These are phyloP conservation scores for Zonitis immaculata DNA, from an alignment of 2,888 invertebrate genomes.

Conservation along the genomic window DNA sequence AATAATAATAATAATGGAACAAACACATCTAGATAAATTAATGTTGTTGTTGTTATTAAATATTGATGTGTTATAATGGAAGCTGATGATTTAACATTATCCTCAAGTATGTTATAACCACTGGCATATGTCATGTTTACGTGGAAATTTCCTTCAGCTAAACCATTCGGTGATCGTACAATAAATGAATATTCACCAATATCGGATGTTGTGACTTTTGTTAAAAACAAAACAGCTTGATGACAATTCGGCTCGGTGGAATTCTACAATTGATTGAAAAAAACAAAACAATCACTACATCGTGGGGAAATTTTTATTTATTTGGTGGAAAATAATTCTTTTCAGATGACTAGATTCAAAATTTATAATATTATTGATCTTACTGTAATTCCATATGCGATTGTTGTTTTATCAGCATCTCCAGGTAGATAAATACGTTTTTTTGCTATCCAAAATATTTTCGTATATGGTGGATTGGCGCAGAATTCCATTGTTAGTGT, in stretches of 20 bases:
- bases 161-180: slow-evolving; percentile 58
- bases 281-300: no score
- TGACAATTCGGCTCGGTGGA: slow-evolving; percentile 56
- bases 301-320: no score
- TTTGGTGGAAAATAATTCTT: no score
- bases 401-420: slow-evolving; percentile 49
- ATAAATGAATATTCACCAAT: slow-evolving; percentile 61
- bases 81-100: slow-evolving; percentile 27
- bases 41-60: slow-evolving; percentile 12
- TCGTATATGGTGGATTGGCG: slow-evolving; percentile 66
- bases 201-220: slow-evolving; percentile 54
- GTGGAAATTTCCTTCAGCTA: slow-evolving; percentile 59
- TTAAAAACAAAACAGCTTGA: slow-evolving; percentile 56
- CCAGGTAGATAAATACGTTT: slow-evolving; percentile 54
- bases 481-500: slow-evolving; percentile 70
- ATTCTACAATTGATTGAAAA: slow-evolving; percentile 44
- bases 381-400: slow-evolving; percentile 54
- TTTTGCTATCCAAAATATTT: slow-evolving; percentile 60
- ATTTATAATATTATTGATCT: slow-evolving; percentile 36
- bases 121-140: slow-evolving; percentile 57
- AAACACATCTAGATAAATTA: slow-evolving; percentile 42
- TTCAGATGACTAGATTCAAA: no score
- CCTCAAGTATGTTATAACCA: slow-evolving; percentile 40
- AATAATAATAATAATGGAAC: slow-evolving; percentile 38
- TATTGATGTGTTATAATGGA: slow-evolving; percentile 14